Evolutionary conservation across 2,888 invertebrate genomes (phyloP).

Genomic region (Elgonia sp.): DNA sequence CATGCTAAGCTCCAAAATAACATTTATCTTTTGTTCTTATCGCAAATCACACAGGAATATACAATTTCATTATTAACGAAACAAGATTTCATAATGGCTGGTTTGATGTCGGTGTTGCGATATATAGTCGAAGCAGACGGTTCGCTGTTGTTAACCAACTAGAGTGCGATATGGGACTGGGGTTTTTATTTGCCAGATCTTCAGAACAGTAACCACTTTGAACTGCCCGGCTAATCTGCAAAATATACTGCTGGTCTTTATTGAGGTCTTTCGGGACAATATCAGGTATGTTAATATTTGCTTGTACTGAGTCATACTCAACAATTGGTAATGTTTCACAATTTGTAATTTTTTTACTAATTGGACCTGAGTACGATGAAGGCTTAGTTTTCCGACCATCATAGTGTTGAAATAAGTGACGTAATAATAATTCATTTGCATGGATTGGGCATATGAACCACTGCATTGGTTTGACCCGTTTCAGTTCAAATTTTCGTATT

Average conservation of each 20-base stretch:
- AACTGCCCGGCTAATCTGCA: slow-evolving; percentile 47
- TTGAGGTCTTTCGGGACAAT: slow-evolving; percentile 40
- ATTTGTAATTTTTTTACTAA: slow-evolving; percentile 76
- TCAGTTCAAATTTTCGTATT: slow-evolving; percentile 18
- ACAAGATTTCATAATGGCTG: slow-evolving; percentile 17
- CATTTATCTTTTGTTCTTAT: slow-evolving; percentile 52
- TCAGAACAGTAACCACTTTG: slow-evolving; percentile 31
- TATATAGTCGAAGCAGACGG: slow-evolving; percentile 15
- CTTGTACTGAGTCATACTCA: slow-evolving; percentile 33
- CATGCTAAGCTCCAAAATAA: slow-evolving; percentile 29
- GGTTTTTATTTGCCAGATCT: slow-evolving; percentile 40
- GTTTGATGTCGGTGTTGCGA: slow-evolving; percentile 23
- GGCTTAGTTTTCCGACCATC: slow-evolving; percentile 73
- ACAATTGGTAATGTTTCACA: slow-evolving; percentile 39
- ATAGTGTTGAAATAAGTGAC: slow-evolving; percentile 45
- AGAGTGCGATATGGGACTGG: slow-evolving; percentile 33
- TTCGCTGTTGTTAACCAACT: slow-evolving; percentile 38
- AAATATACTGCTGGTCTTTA: slow-evolving; percentile 54
- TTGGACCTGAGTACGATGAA: slow-evolving; percentile 75
- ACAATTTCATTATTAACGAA: slow-evolving; percentile 33
- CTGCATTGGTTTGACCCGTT: slow-evolving; percentile 6
- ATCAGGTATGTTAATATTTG: slow-evolving; percentile 11
- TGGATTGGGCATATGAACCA: slow-evolving; percentile 47
- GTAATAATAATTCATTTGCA: slow-evolving; percentile 37
- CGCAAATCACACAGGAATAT: slow-evolving; percentile 53